A percentile compares a stretch with the other conserved stretches of the same genome.
These are phyloP conservation scores for Whitmania pigra DNA, from an alignment of 1,140 invertebrate genomes.

Conservation along the genomic window DNA sequence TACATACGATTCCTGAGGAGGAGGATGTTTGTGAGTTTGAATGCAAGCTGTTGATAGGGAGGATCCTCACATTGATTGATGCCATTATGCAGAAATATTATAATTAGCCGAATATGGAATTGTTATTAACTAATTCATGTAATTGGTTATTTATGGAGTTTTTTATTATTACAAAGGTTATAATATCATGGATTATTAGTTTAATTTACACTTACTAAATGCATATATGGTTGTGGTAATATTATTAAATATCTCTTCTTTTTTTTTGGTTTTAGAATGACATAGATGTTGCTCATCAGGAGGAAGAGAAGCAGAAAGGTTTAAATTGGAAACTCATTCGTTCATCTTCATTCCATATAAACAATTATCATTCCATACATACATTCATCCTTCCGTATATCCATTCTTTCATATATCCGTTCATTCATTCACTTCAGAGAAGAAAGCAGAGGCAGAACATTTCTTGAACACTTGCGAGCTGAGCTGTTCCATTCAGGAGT, in stretches of 20 bases:
- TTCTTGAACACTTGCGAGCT: conserved; percentile 64
- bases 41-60: background rate
- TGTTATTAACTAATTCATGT: too few species aligned
- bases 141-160: too few species aligned
- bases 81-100: background rate
- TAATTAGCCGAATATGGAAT: background rate
- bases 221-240: too few species aligned
- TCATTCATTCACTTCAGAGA: conserved; percentile 36
- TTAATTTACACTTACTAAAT: too few species aligned
- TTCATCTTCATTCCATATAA: background rate
- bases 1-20: conserved; percentile 77
- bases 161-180: too few species aligned
- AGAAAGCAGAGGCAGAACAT: conserved; percentile 52
- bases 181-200: too few species aligned
- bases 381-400: background rate
- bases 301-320: conserved; percentile 29
- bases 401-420: conserved; percentile 27
- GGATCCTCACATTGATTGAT: too few species aligned
- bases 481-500: conserved; percentile 70
- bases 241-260: background rate
- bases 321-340: background rate
- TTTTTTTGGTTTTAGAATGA: conserved; percentile 49
- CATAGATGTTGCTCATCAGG: conserved; percentile 49
- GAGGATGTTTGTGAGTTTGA: conserved; percentile 55
- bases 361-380: background rate